These are phyloP conservation scores for Conomelus anceps DNA, from an alignment of 2,888 invertebrate species.

Conservation along the genomic window DNA sequence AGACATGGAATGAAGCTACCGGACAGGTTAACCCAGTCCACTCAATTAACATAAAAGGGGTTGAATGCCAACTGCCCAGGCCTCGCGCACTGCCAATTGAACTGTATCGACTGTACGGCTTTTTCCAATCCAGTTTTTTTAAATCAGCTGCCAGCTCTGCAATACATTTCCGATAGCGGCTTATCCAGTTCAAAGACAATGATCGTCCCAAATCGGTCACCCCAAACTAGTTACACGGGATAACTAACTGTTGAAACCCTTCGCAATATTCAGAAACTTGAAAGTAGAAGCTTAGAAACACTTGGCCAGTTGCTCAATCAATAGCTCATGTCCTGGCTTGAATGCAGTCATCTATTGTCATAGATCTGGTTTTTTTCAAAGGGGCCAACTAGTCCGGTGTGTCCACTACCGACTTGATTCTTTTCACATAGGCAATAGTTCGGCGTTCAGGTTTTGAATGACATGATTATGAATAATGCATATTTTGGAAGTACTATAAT, in stretches of 20 bases:
- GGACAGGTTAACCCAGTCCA: neutral
- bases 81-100: neutral
- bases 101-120: neutral
- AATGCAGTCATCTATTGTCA: neutral
- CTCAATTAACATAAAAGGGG: neutral
- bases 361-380: neutral
- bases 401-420: neutral
- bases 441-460: neutral
- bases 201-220: neutral
- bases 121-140: constrained; percentile 27
- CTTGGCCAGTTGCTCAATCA: neutral
- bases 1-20: neutral
- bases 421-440: neutral
- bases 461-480: neutral
- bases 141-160: constrained; percentile 24
- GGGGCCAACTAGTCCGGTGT: neutral
- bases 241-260: neutral
- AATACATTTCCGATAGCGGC: constrained; percentile 14
- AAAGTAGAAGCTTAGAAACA: neutral
- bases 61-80: neutral
- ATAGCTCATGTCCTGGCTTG: neutral
- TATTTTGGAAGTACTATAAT: neutral
- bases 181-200: neutral
- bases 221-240: neutral
- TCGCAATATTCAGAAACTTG: neutral